These are phyloP conservation scores for Pomatorhinus ruficollis DNA, from an alignment of 2,113 vertebrate species.

Conservation along the genomic window DNA sequence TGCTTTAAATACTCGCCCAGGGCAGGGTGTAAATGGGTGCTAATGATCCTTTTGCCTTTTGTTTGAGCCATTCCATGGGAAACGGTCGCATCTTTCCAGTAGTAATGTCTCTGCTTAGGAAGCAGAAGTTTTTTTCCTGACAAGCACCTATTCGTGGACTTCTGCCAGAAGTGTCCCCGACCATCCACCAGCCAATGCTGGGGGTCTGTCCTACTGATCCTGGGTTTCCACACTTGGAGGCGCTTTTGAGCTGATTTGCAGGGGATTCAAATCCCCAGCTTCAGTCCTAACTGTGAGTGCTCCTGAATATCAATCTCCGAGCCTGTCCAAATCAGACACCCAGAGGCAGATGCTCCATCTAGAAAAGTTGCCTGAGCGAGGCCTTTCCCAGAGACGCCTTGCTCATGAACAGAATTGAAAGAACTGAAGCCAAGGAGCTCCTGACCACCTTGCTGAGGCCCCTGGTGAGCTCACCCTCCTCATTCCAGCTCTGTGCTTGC, in stretches of 20 bases:
- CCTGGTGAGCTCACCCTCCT: not conserved
- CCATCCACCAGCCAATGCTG: not conserved
- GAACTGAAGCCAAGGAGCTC: not conserved
- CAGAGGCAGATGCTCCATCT: not conserved
- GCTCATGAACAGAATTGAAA: not conserved
- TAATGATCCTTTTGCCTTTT: not conserved
- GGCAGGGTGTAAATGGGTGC: not conserved
- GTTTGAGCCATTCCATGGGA: not conserved
- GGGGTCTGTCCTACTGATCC: not conserved
- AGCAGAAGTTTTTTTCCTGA: not conserved
- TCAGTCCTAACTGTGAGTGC: not conserved
- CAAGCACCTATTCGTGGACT: not conserved
- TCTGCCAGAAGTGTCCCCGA: not conserved
- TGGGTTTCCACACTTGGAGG: not conserved
- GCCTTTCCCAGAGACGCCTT: not conserved
- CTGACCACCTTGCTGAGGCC: rapidly evolving
- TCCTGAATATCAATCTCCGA: not conserved
- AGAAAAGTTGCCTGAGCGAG: not conserved
- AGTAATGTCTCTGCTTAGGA: not conserved
- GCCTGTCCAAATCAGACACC: not conserved
- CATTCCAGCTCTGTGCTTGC: rapidly evolving
- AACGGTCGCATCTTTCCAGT: rapidly evolving
- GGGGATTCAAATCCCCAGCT: not conserved
- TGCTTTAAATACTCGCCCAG: not conserved
- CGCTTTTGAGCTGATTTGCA: not conserved